These are phyloP conservation scores for Vulpes lagopus DNA, from an alignment of 2,113 vertebrate genomes.

Conservation along the genomic window DNA sequence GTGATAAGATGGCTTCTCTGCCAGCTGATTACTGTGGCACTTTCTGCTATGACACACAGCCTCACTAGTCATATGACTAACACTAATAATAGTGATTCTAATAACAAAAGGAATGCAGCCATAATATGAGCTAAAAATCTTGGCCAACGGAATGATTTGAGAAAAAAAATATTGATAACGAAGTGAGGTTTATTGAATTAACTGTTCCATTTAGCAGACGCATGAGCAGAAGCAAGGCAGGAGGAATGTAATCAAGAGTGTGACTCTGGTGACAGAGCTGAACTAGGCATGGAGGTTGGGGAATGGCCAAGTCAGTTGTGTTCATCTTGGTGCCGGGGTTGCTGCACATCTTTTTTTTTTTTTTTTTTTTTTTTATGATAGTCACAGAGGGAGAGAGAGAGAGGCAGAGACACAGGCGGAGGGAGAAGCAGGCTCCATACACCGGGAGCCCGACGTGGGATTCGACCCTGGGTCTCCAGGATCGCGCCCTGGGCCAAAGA, in stretches of 20 bases:
- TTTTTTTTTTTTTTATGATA: too few relatives aligned
- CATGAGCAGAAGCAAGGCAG: constrained; percentile 3
- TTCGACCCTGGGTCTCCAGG: too few relatives aligned
- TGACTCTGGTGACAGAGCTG: neutral
- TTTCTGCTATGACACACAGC: neutral
- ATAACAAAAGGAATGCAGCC: constrained; percentile 22
- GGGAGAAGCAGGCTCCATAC: too few relatives aligned
- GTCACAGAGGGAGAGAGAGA: too few relatives aligned
- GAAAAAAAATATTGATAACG: constrained; percentile 26
- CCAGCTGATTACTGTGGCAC: neutral
- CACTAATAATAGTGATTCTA: neutral
- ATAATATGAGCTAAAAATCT: neutral
- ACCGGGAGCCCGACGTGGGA: too few relatives aligned
- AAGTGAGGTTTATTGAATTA: constrained; percentile 57
- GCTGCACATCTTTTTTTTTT: neutral
- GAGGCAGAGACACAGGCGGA: too few relatives aligned
- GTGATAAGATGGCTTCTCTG: constrained; percentile 45
- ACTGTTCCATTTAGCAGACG: constrained; percentile 62
- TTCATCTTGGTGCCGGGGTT: rapidly evolving
- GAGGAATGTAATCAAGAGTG: neutral
- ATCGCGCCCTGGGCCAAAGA: too few relatives aligned
- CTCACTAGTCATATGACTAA: neutral
- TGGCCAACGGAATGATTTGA: neutral
- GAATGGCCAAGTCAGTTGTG: neutral
- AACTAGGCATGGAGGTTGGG: neutral